Evolutionary conservation across 1,140 invertebrate species (phyloP).

Genomic region (Magallana angulata): DNA sequence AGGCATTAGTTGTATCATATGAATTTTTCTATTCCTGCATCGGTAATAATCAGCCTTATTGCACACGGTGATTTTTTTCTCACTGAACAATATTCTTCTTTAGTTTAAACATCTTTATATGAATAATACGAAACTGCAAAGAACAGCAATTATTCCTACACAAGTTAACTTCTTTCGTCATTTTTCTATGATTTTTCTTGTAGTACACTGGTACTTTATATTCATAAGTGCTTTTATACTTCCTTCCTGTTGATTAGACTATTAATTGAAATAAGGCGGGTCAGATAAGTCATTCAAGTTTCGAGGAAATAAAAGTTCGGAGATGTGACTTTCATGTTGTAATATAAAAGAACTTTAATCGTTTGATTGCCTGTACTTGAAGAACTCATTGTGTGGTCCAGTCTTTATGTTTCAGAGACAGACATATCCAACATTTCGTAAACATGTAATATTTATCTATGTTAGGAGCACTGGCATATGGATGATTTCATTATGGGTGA

Average conservation of each 20-base stretch:
- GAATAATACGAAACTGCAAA: no score
- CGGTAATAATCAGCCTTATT: not conserved
- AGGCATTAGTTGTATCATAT: not conserved
- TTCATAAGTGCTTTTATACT: no score
- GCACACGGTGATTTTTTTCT: not conserved
- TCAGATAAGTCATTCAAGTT: not conserved
- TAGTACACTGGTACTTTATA: no score
- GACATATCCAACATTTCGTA: conserved; percentile 1
- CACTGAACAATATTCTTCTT: not conserved
- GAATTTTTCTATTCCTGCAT: conserved; percentile 2
- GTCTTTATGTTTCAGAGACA: not conserved
- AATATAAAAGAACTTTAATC: not conserved
- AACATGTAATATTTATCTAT: not conserved
- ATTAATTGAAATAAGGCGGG: not conserved
- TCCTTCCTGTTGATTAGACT: no score
- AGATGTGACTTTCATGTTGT: not conserved
- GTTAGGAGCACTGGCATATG: not conserved
- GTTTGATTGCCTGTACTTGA: not conserved
- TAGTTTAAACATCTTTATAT: no score
- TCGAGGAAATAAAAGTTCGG: not conserved
- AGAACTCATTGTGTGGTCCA: conserved; percentile 7
- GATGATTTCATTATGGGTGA: not conserved
- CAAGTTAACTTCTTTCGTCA: no score
- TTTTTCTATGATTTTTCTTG: no score
- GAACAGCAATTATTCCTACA: no score